Evolutionary conservation across 2,113 vertebrate species (phyloP).

Genomic region (Strix aluco): DNA sequence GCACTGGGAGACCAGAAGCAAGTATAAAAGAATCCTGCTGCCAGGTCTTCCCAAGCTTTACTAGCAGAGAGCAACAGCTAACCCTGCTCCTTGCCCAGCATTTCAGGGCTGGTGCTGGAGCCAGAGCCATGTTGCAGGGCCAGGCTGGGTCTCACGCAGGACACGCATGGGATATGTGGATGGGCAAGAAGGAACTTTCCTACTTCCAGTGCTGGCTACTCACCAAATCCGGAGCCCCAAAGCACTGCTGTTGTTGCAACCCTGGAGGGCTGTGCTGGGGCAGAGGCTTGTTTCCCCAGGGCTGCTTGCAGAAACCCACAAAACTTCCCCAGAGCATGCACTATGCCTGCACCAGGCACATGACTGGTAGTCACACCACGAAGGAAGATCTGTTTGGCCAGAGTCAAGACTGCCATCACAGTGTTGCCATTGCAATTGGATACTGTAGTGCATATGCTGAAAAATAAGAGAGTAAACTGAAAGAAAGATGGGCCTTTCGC

Average conservation of each 20-base stretch:
- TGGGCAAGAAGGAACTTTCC: neutral
- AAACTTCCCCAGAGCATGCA: neutral
- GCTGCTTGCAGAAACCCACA: neutral
- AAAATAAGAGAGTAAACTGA: neutral
- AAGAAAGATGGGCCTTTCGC: neutral
- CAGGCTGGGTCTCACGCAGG: neutral
- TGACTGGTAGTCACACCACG: rapidly evolving
- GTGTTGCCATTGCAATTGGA: neutral
- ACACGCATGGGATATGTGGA: neutral
- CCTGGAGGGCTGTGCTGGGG: neutral
- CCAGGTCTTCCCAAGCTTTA: neutral
- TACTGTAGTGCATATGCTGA: neutral
- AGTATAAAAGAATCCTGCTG: neutral
- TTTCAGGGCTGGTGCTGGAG: neutral
- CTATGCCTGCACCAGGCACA: neutral
- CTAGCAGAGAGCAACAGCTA: neutral
- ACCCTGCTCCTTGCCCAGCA: neutral
- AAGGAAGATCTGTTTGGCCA: neutral
- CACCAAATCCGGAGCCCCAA: neutral
- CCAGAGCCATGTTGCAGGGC: neutral
- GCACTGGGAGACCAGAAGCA: neutral
- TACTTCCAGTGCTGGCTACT: neutral
- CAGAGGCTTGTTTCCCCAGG: neutral
- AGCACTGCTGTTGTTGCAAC: neutral
- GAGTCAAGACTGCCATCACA: neutral